These are phyloP conservation scores for Thamnaconus septentrionalis DNA, from an alignment of 2,113 vertebrate genomes.

Conservation along the genomic window DNA sequence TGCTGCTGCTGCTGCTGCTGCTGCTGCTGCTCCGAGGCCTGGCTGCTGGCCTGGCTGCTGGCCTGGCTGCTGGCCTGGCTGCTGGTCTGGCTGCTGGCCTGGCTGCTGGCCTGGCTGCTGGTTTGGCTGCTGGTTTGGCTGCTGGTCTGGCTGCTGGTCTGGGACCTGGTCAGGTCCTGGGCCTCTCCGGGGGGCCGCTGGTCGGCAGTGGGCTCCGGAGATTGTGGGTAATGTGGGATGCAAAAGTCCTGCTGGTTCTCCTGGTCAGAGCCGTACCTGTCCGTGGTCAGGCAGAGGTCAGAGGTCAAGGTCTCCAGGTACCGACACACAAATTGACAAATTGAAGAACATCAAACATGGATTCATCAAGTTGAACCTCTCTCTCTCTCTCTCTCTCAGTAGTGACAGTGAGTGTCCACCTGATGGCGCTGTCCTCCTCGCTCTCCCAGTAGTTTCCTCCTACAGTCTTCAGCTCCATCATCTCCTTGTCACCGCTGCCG, in stretches of 20 bases:
- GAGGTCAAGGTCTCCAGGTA: no score
- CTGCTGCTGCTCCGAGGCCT: slow-evolving; percentile 17
- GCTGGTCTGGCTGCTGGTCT: slow-evolving; percentile 21
- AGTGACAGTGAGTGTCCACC: slow-evolving; percentile 23
- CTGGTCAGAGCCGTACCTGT: slow-evolving; percentile 71
- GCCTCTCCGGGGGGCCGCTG: no score
- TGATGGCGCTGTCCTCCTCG: slow-evolving; percentile 83
- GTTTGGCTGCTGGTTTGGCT: slow-evolving; percentile 52
- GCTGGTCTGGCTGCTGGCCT: slow-evolving; percentile 17
- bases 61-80: background rate
- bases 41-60: slow-evolving; percentile 18
- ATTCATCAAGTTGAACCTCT: no score
- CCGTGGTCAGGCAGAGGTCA: background rate
- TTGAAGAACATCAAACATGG: no score
- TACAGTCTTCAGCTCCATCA: slow-evolving; percentile 93
- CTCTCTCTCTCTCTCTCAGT: no score
- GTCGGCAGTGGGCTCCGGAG: background rate
- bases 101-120: slow-evolving; percentile 15
- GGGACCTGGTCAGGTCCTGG: background rate
- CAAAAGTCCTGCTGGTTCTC: slow-evolving; percentile 49
- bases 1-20: slow-evolving; percentile 59
- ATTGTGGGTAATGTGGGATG: slow-evolving; percentile 51
- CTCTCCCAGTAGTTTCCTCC: slow-evolving; percentile 88
- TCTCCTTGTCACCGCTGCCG: slow-evolving; percentile 86
- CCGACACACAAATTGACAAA: no score